Conservation (phyloP, 2,888 invertebrate genomes). For the Archaeoteleia sp. region DNA sequence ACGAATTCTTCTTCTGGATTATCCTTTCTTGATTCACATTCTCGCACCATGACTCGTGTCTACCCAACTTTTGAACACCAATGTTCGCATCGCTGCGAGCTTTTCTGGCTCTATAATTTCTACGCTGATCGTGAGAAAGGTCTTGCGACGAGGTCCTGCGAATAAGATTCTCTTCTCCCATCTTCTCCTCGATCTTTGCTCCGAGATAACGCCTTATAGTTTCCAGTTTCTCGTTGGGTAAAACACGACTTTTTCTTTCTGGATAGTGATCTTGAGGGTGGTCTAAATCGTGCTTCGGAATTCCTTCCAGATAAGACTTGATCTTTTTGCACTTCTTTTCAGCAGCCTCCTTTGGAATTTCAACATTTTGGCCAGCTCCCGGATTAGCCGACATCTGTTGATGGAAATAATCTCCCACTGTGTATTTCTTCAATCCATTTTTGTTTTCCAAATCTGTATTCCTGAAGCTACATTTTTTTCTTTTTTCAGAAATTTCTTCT, state of each 20-base stretch:
- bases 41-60: neutral
- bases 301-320: neutral
- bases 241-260: slow-evolving; percentile 3
- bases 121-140: slow-evolving; percentile 33
- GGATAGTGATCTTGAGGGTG: too few species aligned
- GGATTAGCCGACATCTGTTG: neutral
- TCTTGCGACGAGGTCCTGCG: slow-evolving; percentile 41
- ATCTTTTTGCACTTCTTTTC: slow-evolving; percentile 55
- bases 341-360: slow-evolving; percentile 60
- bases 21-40: slow-evolving; percentile 47
- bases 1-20: slow-evolving; percentile 46
- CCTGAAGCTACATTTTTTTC: neutral
- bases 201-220: slow-evolving; percentile 60
- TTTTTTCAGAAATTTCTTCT: neutral
- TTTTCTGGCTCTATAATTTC: slow-evolving; percentile 61
- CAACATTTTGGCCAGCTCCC: slow-evolving; percentile 49
- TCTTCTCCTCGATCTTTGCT: slow-evolving; percentile 61
- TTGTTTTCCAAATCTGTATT: neutral
- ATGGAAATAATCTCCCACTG: neutral
- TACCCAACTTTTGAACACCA: slow-evolving; percentile 12
- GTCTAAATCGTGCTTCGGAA: too few species aligned
- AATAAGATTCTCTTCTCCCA: slow-evolving; percentile 57
- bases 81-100: slow-evolving; percentile 65
- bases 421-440: too few species aligned
- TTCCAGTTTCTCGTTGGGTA: slow-evolving; percentile 56